Evolutionary conservation across 2,113 vertebrate genomes (phyloP), one percentile per base, ranked within the genome.

Genomic region (Dromas ardeola): DNA sequence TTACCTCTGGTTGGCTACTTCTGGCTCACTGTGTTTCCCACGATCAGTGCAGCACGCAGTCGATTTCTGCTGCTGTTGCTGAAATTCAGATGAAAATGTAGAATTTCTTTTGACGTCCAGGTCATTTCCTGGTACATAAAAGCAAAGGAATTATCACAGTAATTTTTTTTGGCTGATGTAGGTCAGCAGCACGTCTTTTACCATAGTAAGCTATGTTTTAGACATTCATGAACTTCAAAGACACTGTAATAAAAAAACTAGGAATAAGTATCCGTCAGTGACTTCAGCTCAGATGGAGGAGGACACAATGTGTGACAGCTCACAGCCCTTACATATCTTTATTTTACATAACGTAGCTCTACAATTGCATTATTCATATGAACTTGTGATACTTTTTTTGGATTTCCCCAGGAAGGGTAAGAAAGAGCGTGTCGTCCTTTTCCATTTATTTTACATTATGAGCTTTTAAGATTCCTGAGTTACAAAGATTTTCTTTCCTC

Each of bases 31-130:
- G 15, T 2, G 0, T 69, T 94, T 45, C 53, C 55, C 36, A 47
- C 2, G 0, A 15, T 27, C 34, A 3, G 7, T 27, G 55, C 26
- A 74, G 49, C 38, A 4, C 3, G 2, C n/a, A 9, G 5, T 8
- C 0, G 0, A 19, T n/a, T 71, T 42, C 79, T 55, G 38, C 59
- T 45, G 40, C 43, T 38, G 13, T 38, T 32, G 45, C 63, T 81
- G 70, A 56, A 71, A 38, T 87, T 47, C 69, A 27, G 36, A 36
- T 42, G 32, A 53, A 80, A 94, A 76, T 0, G 5, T 21, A 21
- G 30, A 63, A 9, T 81, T 87, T 43, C 8, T 70, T 56, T 43
- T n/a, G 9, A 21, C 34, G 73, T 76, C 49, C 34, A 43, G 21
- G 29, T 62, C 1, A 0, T 90, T 70, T 78, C 23, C 30, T 34